phyloP scores from a whole-genome alignment of 2,113 vertebrate genomes.

The Sialia sialis region DNA sequence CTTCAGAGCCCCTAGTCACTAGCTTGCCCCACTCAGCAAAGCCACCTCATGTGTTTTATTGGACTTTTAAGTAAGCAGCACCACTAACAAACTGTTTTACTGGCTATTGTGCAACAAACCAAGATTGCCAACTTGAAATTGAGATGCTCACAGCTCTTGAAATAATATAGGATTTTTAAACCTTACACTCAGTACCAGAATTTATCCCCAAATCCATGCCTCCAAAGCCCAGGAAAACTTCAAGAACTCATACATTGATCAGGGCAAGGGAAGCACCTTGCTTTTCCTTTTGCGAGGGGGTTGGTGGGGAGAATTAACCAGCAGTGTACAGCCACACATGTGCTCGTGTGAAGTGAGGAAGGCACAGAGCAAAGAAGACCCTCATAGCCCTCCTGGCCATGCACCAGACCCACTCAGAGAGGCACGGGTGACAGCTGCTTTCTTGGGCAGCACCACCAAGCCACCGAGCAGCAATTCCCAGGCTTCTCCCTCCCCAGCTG shows the following conservation, averaged over 20 bases:
- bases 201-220: neutral
- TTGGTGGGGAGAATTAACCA: neutral
- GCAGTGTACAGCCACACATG: rapidly evolving
- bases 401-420: neutral
- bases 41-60: rapidly evolving
- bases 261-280: neutral
- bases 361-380: neutral
- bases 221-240: neutral
- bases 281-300: neutral
- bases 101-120: neutral
- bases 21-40: neutral
- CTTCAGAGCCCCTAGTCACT: neutral
- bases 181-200: neutral
- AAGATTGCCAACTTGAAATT: neutral
- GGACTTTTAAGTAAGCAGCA: neutral
- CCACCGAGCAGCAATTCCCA: rapidly evolving
- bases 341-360: neutral
- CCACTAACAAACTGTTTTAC: neutral
- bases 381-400: neutral
- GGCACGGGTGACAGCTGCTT: rapidly evolving
- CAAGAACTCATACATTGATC: rapidly evolving
- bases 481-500: neutral
- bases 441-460: neutral
- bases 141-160: neutral
- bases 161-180: neutral